Evolutionary conservation across 2,113 vertebrate genomes (phyloP).

Genomic region (Myrmophylax atrothorax): DNA sequence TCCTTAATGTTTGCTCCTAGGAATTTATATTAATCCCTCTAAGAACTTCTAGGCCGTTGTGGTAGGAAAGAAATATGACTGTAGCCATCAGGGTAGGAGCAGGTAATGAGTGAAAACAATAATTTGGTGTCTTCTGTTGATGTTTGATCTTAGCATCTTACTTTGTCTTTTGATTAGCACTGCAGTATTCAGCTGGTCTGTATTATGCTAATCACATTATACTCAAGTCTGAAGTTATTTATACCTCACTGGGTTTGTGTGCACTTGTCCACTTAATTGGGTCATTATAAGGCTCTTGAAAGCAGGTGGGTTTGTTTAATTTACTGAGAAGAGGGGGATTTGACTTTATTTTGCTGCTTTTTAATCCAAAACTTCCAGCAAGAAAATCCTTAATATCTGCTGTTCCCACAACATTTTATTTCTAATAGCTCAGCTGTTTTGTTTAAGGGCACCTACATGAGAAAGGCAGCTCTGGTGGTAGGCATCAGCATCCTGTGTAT

Average conservation of each 20-base stretch:
- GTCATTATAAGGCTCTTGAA: background rate
- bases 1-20: background rate
- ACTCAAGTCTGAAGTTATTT: background rate
- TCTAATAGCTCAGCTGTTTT: background rate
- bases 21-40: background rate
- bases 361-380: background rate
- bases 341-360: background rate
- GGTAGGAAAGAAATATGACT: background rate
- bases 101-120: background rate
- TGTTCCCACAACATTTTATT: background rate
- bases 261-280: background rate
- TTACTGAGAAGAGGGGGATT: background rate
- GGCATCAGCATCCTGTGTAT: background rate
- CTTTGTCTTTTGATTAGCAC: background rate
- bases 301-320: background rate
- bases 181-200: background rate
- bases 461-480: background rate
- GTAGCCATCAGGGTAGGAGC: background rate
- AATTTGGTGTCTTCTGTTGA: background rate
- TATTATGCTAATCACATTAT: background rate
- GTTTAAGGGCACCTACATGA: background rate
- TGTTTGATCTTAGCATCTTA: background rate
- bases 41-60: background rate
- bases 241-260: background rate
- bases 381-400: background rate